These are phyloP conservation scores for Hydractinia symbiolongicarpus DNA, from an alignment of 30 jellyfish, hydroid and myxozoan genomes.

Conservation along the genomic window DNA sequence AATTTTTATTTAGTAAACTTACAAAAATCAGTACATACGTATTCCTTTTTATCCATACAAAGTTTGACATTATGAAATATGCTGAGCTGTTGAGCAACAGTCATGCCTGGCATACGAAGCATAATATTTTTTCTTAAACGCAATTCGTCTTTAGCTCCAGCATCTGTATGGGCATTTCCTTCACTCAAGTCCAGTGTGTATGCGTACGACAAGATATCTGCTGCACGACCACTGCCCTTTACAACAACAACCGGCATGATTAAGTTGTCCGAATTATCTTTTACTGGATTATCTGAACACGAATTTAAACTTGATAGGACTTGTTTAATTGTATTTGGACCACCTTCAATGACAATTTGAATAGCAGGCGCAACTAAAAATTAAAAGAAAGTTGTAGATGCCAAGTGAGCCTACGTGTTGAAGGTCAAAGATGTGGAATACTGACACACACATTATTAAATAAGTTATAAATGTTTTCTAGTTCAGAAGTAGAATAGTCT, in stretches of 20 bases:
- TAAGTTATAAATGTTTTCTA: no score
- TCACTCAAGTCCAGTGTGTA: slow-evolving; percentile 6
- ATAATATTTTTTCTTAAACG: not conserved
- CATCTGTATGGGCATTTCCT: not conserved
- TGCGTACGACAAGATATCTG: slow-evolving; percentile 22
- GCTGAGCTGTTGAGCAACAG: slow-evolving; percentile 1
- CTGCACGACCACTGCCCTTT: slow-evolving; percentile 29
- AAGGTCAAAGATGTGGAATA: no score
- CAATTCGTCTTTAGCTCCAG: not conserved
- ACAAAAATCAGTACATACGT: not conserved
- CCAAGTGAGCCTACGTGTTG: not conserved
- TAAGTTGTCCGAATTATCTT: not conserved
- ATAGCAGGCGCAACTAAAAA: slow-evolving; percentile 21
- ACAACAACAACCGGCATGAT: slow-evolving; percentile 26
- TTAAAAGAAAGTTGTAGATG: not conserved
- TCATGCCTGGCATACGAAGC: not conserved
- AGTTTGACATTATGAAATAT: not conserved
- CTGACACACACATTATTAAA: no score
- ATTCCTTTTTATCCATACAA: not conserved
- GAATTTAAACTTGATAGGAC: not conserved
- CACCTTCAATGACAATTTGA: slow-evolving; percentile 23
- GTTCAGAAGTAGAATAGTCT: no score
- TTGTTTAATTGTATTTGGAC: slow-evolving; percentile 10
- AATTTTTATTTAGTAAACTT: not conserved
- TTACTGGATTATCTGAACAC: no score